phyloP scores from a whole-genome alignment of 2,113 vertebrate species.

The Progne subis region DNA sequence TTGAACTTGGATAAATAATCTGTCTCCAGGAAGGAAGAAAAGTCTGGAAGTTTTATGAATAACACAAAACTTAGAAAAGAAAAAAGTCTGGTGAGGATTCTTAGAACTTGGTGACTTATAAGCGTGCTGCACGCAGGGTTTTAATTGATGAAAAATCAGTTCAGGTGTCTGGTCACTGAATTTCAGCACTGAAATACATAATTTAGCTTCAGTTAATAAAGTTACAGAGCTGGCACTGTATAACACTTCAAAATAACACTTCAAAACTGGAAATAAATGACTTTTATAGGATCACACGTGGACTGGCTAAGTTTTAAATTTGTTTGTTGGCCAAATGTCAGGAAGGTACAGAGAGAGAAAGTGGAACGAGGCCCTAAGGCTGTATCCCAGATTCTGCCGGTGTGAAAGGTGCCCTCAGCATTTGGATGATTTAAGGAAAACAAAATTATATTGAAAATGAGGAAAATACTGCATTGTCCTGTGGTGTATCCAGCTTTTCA shows the following conservation, averaged over 20 bases:
- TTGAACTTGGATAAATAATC: not conserved
- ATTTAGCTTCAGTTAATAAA: not conserved
- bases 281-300: not conserved
- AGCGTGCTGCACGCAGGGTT: not conserved
- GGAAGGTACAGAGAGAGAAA: not conserved
- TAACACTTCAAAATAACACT: not conserved
- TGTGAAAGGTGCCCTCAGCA: not conserved
- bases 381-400: not conserved
- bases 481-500: rapidly evolving
- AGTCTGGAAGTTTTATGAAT: not conserved
- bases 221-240: not conserved
- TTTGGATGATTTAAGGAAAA: not conserved
- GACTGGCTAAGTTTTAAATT: not conserved
- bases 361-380: not conserved
- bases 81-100: too few species aligned
- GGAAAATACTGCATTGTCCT: rapidly evolving
- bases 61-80: not conserved
- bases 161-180: not conserved
- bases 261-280: not conserved
- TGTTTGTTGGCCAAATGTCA: not conserved
- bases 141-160: not conserved
- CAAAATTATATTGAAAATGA: not conserved
- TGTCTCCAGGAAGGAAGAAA: not conserved
- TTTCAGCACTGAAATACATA: not conserved
- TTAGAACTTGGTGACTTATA: not conserved